Percentiles rank a stretch among this genome's conserved stretches.
These are phyloP conservation scores for Hiodon alosoides DNA, from an alignment of 2,113 vertebrate genomes.

Conservation along the genomic window DNA sequence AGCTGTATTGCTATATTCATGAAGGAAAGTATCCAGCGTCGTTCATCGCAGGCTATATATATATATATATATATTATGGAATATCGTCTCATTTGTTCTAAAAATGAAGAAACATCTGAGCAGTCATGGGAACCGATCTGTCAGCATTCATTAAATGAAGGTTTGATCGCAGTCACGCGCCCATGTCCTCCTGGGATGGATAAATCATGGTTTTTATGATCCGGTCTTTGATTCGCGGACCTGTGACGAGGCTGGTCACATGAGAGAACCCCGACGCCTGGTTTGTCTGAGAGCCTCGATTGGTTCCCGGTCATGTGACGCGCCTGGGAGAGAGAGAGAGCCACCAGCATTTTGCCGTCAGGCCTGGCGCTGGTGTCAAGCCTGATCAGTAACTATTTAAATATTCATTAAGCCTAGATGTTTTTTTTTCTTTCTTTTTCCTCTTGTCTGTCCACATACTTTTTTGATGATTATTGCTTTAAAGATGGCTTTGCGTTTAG, in stretches of 20 bases:
- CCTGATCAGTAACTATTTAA: neutral
- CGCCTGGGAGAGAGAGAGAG: too few species aligned
- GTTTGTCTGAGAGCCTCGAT: neutral
- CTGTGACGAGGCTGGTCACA: neutral
- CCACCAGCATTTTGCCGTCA: neutral
- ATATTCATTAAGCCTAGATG: neutral
- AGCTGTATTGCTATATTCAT: neutral
- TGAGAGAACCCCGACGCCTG: neutral
- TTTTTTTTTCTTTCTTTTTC: neutral
- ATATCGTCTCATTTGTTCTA: neutral
- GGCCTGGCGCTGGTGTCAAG: neutral
- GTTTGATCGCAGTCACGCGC: neutral
- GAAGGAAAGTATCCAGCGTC: neutral
- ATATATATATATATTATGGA: too few species aligned
- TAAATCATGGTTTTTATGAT: too few species aligned
- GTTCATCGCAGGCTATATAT: too few species aligned
- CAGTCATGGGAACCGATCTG: neutral
- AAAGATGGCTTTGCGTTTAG: neutral
- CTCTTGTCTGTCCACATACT: neutral
- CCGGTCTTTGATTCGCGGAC: neutral
- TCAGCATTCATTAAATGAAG: neutral
- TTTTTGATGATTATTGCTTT: neutral
- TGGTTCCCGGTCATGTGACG: neutral
- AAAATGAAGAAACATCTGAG: neutral
- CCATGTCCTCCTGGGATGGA: too few species aligned